Conservation (phyloP, 2,113 vertebrate genomes). For the Microtus montanus region DNA sequence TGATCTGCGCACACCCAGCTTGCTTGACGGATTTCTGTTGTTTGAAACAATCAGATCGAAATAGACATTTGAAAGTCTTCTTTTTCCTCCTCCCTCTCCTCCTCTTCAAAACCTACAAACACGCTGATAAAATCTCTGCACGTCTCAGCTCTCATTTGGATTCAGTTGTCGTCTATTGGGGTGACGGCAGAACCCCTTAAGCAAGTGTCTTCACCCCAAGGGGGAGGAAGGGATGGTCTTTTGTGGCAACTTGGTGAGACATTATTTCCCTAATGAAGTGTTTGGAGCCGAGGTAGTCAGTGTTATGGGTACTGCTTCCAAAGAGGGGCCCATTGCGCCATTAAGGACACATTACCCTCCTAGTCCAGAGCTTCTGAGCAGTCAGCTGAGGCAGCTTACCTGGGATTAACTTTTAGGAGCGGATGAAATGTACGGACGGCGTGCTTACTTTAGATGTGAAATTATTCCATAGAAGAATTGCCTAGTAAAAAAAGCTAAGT, state of each 20-base stretch:
- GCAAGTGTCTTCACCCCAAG: neutral
- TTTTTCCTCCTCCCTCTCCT: neutral
- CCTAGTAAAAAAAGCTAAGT: neutral
- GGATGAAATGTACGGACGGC: neutral
- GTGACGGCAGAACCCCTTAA: neutral
- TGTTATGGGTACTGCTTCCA: neutral
- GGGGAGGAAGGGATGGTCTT: constrained; percentile 1
- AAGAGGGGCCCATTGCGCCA: neutral
- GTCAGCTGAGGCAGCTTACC: constrained; percentile 3
- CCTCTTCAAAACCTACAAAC: neutral
- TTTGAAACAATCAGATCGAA: constrained; percentile 48
- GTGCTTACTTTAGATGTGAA: constrained; percentile 20
- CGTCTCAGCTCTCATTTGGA: constrained; percentile 54
- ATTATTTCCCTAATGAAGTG: constrained; percentile 14
- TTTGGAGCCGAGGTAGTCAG: neutral
- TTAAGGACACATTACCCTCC: neutral
- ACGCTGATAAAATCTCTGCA: constrained; percentile 57
- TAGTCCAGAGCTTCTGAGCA: neutral
- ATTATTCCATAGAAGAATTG: neutral
- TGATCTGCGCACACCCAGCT: constrained; percentile 52
- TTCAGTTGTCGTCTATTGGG: constrained; percentile 30
- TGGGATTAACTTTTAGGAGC: neutral
- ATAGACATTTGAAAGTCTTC: constrained; percentile 54
- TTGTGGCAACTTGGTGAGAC: neutral
- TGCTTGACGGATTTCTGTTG: constrained; percentile 35